Evolutionary conservation across 2,113 vertebrate species (phyloP).

Genomic region (Passer montanus): DNA sequence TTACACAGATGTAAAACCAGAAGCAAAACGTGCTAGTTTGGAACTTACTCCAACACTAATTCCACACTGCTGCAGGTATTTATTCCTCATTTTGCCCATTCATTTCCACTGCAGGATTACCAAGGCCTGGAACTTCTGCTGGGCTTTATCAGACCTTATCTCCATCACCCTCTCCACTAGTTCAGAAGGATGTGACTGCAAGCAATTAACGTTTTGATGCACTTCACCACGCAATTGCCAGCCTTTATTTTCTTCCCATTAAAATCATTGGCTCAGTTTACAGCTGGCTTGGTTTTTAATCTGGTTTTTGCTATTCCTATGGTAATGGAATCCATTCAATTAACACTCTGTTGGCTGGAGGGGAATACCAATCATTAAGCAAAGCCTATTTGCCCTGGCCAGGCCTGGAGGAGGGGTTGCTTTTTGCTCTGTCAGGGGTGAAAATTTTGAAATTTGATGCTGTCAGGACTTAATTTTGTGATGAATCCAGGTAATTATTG

Average conservation of each 20-base stretch:
- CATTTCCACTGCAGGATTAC: background rate
- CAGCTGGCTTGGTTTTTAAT: background rate
- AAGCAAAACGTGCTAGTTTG: accelerated
- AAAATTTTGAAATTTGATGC: background rate
- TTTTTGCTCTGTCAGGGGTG: background rate
- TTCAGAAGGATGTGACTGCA: background rate
- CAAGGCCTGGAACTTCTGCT: background rate
- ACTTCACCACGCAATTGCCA: background rate
- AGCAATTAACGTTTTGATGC: slow-evolving; percentile 18
- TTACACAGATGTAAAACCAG: background rate
- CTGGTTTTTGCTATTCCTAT: background rate
- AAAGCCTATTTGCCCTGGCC: background rate
- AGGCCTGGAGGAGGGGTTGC: accelerated
- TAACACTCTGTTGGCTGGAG: background rate
- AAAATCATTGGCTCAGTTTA: background rate
- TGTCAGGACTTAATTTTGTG: background rate
- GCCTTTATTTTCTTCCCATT: background rate
- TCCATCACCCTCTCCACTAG: background rate
- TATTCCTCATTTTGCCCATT: background rate
- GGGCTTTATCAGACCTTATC: background rate
- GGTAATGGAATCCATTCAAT: background rate
- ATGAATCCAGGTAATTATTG: background rate
- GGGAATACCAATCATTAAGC: background rate
- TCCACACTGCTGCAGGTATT: background rate
- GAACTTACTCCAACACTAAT: background rate